Evolutionary conservation across 2,797 vertebrate genomes (phyloP), one percentile per base, ranked within the genome.

Genomic region (Rhinatrema bivittatum): DNA sequence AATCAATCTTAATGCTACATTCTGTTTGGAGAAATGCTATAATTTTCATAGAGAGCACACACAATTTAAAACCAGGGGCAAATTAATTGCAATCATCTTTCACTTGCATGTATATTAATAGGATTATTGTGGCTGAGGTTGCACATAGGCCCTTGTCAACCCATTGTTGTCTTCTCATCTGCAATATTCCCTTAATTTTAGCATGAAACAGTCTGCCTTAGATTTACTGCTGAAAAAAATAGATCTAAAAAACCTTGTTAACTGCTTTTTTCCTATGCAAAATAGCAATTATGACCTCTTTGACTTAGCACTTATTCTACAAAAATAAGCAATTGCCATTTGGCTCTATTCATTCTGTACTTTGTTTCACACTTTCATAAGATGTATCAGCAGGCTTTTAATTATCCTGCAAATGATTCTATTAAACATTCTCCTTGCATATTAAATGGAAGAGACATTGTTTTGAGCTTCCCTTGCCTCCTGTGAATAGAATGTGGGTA

Each of bases 331-430:
- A 56, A 50, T 56, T 76, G 55, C 54, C 53, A 34, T 64, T 60
- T 76, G 41, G 29, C 24, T 67, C 43, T 53, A 50, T 54, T 72
- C 43, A 45, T 58, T 70, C 59, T 59, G 53, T 76, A 71, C 54
- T 69, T 76, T 65, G 45, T 60, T 70, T 72, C 66, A 56, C 55
- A 44, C 55, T 75, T 74, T 65, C 65, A 50, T 57, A 68, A 63
- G 49, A 60, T 72, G 50, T 68, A 63, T 69, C 50, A 68, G 50
- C 42, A 64, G 55, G 68, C 63, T 75, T 61, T 76, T 74, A 77
- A 73, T 74, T 77, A 70, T 73, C 62, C 74, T 67, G 50, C 46
- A 72, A 64, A 60, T 73, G 46, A 62, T 74, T 58, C 56, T 74
- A 63, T 70, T 74, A 68, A 63, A 56, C 46, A 70, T 61, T 74